phyloP scores from a whole-genome alignment of 2,888 invertebrate species.

The Germaria angustata region DNA sequence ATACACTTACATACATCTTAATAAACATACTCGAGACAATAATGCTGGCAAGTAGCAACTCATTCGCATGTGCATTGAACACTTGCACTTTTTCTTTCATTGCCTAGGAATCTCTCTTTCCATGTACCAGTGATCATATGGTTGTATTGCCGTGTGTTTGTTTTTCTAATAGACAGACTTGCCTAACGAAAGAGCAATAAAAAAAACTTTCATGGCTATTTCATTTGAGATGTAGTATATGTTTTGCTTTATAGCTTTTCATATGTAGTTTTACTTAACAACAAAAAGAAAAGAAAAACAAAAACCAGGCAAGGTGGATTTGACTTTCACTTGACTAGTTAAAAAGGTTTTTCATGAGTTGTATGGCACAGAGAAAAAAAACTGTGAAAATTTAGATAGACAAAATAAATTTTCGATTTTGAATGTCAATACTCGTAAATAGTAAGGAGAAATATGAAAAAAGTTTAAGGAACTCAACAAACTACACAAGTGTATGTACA shows the following conservation, averaged over 20 bases:
- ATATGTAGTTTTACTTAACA: constrained; percentile 43
- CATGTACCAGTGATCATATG: background rate
- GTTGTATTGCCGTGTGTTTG: background rate
- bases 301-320: constrained; percentile 56
- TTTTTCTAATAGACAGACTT: constrained; percentile 19
- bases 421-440: constrained; percentile 33
- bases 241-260: constrained; percentile 27
- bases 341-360: constrained; percentile 61
- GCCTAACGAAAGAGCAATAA: too few species aligned
- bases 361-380: constrained; percentile 26
- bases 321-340: constrained; percentile 67
- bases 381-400: constrained; percentile 46
- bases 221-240: constrained; percentile 34
- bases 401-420: background rate
- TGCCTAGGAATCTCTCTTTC: constrained; percentile 52
- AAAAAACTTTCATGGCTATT: constrained; percentile 58
- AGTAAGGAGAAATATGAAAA: constrained; percentile 15
- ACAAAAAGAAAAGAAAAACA: background rate
- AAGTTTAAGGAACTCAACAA: too few species aligned
- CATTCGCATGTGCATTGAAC: constrained; percentile 62
- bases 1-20: background rate
- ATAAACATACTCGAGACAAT: background rate
- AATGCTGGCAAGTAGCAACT: constrained; percentile 10
- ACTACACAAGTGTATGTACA: too few species aligned
- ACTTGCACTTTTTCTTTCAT: constrained; percentile 65